A percentile compares a stretch with the other conserved stretches of the same genome.
phyloP scores from a whole-genome alignment of 2,888 invertebrate genomes.

The Creontiades dilutus region DNA sequence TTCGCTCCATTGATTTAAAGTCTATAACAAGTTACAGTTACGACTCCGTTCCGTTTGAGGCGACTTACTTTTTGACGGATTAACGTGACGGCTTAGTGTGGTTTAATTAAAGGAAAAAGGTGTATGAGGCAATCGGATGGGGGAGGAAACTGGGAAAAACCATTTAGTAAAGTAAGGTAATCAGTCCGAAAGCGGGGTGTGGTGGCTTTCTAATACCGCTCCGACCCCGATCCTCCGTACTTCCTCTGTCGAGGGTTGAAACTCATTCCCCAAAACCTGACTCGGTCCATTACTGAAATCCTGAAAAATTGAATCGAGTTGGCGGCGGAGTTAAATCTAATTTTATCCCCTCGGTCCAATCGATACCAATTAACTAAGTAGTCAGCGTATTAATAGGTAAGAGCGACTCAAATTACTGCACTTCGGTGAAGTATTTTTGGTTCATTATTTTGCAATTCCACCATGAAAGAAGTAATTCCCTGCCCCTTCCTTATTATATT shows the following conservation, averaged over 20 bases:
- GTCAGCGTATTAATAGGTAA: not conserved
- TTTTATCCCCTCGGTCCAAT: not conserved
- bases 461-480: no score
- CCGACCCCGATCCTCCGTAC: constrained; percentile 1
- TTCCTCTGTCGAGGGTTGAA: constrained; percentile 23
- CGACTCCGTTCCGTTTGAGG: not conserved
- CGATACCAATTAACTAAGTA: constrained; percentile 1
- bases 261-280: constrained; percentile 36
- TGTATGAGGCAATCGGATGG: not conserved
- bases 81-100: not conserved
- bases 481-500: no score
- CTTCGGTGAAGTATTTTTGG: no score
- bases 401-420: no score
- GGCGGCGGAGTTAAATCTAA: not conserved
- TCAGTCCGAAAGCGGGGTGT: constrained; percentile 53
- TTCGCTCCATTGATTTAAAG: no score
- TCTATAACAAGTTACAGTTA: not conserved
- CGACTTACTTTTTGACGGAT: not conserved
- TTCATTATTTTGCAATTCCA: no score
- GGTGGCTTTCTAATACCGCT: constrained; percentile 39
- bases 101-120: constrained; percentile 54
- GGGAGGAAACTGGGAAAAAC: not conserved
- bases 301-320: constrained; percentile 24
- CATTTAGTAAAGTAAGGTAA: constrained; percentile 51
- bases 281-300: constrained; percentile 33